A percentile compares a stretch with the other conserved stretches of the same genome.
Evolutionary conservation across 1,140 invertebrate species (phyloP).

Genomic region (Lepidurus packardi): DNA sequence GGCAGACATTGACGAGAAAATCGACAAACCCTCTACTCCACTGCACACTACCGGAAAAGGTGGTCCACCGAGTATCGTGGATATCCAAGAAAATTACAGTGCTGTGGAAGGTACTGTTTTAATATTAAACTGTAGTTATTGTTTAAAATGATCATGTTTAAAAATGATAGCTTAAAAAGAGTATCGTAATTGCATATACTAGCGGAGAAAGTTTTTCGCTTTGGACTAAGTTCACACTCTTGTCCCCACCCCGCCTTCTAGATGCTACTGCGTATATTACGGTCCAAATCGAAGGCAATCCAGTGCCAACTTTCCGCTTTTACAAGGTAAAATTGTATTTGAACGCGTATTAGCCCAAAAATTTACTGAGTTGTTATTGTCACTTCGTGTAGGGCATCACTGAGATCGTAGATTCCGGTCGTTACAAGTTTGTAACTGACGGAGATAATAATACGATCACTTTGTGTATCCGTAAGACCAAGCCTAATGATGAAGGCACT

Average conservation of each 20-base stretch:
- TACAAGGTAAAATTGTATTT: constrained; percentile 64
- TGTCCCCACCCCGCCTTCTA: constrained; percentile 44
- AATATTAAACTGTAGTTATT: neutral
- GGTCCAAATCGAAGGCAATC: constrained; percentile 82
- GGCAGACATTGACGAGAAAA: constrained; percentile 75
- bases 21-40: constrained; percentile 86
- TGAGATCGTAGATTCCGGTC: constrained; percentile 85
- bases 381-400: constrained; percentile 55
- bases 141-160: too few relatives aligned
- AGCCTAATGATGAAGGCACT: constrained; percentile 93
- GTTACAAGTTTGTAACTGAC: constrained; percentile 86
- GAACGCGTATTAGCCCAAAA: constrained; percentile 26
- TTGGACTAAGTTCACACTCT: neutral
- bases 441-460: constrained; percentile 82
- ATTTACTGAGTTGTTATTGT: constrained; percentile 26
- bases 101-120: constrained; percentile 72
- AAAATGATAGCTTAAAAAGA: too few relatives aligned
- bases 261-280: constrained; percentile 84
- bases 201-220: neutral
- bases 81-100: constrained; percentile 82
- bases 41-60: constrained; percentile 65
- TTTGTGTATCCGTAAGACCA: constrained; percentile 89
- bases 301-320: constrained; percentile 89
- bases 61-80: constrained; percentile 78
- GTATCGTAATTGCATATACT: neutral